phyloP scores from a whole-genome alignment of 2,113 vertebrate species.

The Lophochroa leadbeateri region DNA sequence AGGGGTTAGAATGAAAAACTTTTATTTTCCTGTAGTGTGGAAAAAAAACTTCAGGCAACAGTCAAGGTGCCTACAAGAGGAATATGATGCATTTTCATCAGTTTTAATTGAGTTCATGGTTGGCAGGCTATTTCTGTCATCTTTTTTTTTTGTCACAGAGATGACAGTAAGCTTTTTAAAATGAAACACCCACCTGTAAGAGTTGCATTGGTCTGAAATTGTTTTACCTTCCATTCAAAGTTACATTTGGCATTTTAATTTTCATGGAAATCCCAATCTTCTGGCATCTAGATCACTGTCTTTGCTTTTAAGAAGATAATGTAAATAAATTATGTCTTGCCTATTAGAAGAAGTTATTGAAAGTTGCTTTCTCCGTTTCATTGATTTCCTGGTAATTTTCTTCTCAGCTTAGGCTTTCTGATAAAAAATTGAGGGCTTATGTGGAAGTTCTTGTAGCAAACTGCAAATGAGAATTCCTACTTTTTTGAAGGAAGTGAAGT shows the following conservation, averaged over 20 bases:
- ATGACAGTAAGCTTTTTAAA: neutral
- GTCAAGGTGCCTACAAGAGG: neutral
- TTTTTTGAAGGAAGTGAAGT: neutral
- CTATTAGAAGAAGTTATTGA: neutral
- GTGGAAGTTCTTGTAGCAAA: neutral
- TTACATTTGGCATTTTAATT: neutral
- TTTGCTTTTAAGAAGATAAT: neutral
- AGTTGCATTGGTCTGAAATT: neutral
- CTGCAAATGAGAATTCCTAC: neutral
- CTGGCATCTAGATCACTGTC: neutral
- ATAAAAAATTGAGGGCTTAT: neutral
- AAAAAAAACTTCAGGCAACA: neutral
- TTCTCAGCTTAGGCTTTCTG: neutral
- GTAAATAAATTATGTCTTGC: neutral
- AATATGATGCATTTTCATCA: neutral
- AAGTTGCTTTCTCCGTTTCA: neutral
- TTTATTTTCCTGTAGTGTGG: neutral
- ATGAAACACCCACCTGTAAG: neutral
- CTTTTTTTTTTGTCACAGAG: neutral
- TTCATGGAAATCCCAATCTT: neutral
- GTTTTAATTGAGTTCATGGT: neutral
- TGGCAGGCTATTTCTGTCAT: neutral
- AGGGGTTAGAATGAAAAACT: neutral
- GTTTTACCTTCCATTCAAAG: neutral
- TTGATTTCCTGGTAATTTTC: neutral